Evolutionary conservation across 2,113 vertebrate species (phyloP), one percentile per base, ranked within the genome.

Genomic region (Rynchops niger): DNA sequence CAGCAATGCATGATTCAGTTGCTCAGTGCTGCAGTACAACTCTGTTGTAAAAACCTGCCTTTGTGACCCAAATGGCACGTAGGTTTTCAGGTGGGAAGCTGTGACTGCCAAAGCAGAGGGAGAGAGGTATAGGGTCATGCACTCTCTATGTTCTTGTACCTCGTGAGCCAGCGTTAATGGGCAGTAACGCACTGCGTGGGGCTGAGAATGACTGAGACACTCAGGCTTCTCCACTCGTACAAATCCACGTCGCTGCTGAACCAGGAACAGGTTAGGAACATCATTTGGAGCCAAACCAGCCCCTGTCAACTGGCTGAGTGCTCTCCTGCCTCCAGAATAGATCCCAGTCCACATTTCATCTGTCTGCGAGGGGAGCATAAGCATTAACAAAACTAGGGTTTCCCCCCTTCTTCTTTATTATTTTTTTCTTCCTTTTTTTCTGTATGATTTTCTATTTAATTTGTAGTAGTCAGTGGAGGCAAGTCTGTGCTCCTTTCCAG

Each of bases 1-100:
- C 47, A 66, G 23, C 50, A 73, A n/a, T 0, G 1, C n/a, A 21
- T 0, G 0, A 40, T 42, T 59, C 27, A 34, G 29, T 45, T 72
- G 27, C 12, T 82, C 49, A 15, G 0, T 45, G 42, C 36, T 38
- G 40, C 38, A 8, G 14, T 52, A 50, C 6, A 56, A 6, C 21
- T 84, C 55, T 66, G 49, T 17, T 32, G 25, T 49, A 42, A 82
- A 93, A 87, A 40, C 6, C 15, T 85, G 34, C 22, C 40, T 77
- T 62, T 69, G 27, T 90, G 62, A 90, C 62, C 32, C 49, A 29
- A 67, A 83, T 26, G 58, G 34, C 40, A 55, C 0, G 0, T n/a
- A 40, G 58, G 6, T 17, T 94, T 76, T 76, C 53, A 65, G 63
- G 67, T 88, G 42, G 18, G 36, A 82, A 95, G 36, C 23, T 86